phyloP scores from a whole-genome alignment of 2,113 vertebrate species.

The Noctilio leporinus region DNA sequence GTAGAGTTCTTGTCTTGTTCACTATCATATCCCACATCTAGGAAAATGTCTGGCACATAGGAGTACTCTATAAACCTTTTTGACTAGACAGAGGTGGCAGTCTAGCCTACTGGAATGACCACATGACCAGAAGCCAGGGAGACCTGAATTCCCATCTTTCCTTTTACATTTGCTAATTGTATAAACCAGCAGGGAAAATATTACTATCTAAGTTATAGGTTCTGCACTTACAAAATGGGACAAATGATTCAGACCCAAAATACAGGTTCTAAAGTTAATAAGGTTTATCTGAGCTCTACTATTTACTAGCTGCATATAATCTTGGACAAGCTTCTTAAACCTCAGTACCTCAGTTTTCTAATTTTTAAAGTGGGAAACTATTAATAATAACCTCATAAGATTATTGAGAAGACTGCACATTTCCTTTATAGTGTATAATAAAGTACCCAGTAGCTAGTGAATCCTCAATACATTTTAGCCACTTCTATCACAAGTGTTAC shows the following conservation, averaged over 20 bases:
- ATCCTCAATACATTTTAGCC: background rate
- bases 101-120: background rate
- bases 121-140: background rate
- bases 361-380: background rate
- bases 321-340: background rate
- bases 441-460: background rate
- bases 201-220: background rate
- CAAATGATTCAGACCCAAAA: background rate
- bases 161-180: background rate
- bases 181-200: background rate
- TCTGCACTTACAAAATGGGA: background rate
- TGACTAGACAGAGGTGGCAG: background rate
- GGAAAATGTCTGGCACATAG: too few relatives aligned
- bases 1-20: background rate
- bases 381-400: background rate
- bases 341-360: background rate
- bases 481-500: background rate
- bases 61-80: background rate
- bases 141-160: background rate
- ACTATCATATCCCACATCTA: background rate
- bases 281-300: background rate
- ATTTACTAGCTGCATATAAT: background rate
- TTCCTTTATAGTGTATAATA: background rate
- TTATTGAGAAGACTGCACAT: background rate
- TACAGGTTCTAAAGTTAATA: background rate